These are phyloP conservation scores for Catostomus latipinnis DNA, from an alignment of 2,797 vertebrate species.

Conservation along the genomic window DNA sequence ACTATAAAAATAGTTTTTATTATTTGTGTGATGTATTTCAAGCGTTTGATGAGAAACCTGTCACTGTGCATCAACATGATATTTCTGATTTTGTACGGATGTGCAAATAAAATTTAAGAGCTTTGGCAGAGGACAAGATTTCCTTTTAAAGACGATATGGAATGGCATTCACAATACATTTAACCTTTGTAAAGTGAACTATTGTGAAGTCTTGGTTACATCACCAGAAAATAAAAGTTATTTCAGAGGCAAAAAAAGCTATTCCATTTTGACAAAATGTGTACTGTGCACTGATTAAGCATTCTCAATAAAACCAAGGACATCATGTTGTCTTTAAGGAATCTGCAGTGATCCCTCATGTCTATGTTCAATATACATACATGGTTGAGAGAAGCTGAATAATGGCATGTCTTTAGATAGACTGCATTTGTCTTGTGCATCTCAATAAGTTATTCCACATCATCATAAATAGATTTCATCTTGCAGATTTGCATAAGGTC, in stretches of 20 bases:
- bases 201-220: neutral
- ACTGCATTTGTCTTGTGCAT: constrained; percentile 49
- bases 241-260: neutral
- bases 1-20: too few species aligned
- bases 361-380: constrained; percentile 44
- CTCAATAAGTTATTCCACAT: constrained; percentile 50
- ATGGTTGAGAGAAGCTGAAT: constrained; percentile 33
- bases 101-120: too few species aligned
- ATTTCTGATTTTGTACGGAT: too few species aligned
- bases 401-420: constrained; percentile 36
- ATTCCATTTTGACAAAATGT: neutral
- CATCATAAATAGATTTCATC: constrained; percentile 58
- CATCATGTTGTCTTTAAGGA: neutral
- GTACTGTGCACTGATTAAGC: neutral
- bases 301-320: neutral
- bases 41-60: too few species aligned
- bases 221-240: neutral
- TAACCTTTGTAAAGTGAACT: neutral
- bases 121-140: too few species aligned
- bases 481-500: constrained; percentile 60
- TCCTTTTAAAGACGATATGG: too few species aligned
- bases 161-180: neutral
- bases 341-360: neutral
- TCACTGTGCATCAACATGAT: too few species aligned
- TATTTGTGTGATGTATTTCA: too few species aligned